These are phyloP conservation scores for Avahi laniger DNA, from an alignment of 2,797 vertebrate genomes.

Conservation along the genomic window DNA sequence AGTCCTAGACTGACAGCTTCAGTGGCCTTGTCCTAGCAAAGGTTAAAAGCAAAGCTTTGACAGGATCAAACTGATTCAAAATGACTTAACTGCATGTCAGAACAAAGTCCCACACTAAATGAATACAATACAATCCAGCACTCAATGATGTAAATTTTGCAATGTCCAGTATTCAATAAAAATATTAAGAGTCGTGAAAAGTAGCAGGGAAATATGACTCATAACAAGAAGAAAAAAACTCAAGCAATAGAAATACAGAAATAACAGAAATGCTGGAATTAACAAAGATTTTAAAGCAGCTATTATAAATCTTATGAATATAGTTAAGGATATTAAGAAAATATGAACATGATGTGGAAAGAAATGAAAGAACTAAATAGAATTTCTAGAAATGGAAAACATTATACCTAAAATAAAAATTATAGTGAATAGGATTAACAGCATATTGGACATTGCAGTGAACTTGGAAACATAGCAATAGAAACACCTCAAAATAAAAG, in stretches of 20 bases:
- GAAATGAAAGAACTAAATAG: neutral
- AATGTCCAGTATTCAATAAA: neutral
- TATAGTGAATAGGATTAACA: neutral
- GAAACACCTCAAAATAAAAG: neutral
- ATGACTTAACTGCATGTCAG: neutral
- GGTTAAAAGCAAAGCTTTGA: neutral
- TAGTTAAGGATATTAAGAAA: neutral
- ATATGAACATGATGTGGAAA: neutral
- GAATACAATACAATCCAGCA: neutral
- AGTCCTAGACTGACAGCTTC: neutral
- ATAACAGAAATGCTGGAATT: neutral
- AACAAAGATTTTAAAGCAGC: neutral
- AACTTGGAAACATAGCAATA: conserved; percentile 6
- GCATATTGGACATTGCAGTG: neutral
- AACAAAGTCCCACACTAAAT: neutral
- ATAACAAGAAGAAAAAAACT: neutral
- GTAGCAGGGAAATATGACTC: neutral
- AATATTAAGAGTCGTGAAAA: neutral
- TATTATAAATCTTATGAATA: conserved; percentile 22
- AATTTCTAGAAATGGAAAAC: neutral
- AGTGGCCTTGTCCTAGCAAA: neutral
- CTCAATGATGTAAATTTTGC: neutral
- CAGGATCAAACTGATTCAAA: neutral
- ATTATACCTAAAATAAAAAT: conserved; percentile 29
- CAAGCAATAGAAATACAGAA: neutral